Conservation (phyloP, 1,140 invertebrate genomes). For the Melipona quadrifasciata region DNA sequence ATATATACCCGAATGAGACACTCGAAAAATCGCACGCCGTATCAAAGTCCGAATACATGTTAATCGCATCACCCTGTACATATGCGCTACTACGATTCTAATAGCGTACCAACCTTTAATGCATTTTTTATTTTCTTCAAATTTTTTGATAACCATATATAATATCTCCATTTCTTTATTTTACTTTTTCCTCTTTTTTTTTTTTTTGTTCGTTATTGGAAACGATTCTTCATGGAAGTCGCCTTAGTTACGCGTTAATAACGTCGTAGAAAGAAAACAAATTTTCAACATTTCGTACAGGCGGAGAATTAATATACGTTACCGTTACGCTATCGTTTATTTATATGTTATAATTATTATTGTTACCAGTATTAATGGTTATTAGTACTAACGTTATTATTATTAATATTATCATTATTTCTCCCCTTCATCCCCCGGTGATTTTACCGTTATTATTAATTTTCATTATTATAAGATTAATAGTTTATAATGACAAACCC, state of each 20-base stretch:
- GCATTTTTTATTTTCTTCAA: constrained; percentile 3
- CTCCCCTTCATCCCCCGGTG: not conserved
- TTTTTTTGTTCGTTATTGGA: constrained; percentile 2
- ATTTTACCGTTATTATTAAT: constrained; percentile 20
- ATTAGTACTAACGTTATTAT: constrained; percentile 39
- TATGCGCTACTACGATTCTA: constrained; percentile 58
- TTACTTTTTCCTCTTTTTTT: not conserved
- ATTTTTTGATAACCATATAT: not conserved
- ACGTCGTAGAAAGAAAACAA: constrained; percentile 55
- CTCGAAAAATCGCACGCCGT: constrained; percentile 60
- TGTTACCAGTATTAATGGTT: constrained; percentile 40
- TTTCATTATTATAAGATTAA: constrained; percentile 60
- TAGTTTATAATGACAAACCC: constrained; percentile 57
- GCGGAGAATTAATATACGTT: constrained; percentile 57
- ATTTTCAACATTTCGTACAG: constrained; percentile 60
- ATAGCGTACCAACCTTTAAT: constrained; percentile 59
- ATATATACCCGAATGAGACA: constrained; percentile 31
- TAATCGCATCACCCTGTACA: constrained; percentile 61
- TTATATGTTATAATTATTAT: constrained; percentile 56
- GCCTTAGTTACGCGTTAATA: constrained; percentile 44
- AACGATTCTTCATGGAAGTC: constrained; percentile 47
- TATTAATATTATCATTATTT: constrained; percentile 48
- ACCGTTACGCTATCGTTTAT: constrained; percentile 48
- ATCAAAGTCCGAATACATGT: constrained; percentile 36
- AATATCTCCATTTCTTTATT: not conserved